Evolutionary conservation across 2,888 invertebrate species (phyloP).

Genomic region (Thumatha senex): DNA sequence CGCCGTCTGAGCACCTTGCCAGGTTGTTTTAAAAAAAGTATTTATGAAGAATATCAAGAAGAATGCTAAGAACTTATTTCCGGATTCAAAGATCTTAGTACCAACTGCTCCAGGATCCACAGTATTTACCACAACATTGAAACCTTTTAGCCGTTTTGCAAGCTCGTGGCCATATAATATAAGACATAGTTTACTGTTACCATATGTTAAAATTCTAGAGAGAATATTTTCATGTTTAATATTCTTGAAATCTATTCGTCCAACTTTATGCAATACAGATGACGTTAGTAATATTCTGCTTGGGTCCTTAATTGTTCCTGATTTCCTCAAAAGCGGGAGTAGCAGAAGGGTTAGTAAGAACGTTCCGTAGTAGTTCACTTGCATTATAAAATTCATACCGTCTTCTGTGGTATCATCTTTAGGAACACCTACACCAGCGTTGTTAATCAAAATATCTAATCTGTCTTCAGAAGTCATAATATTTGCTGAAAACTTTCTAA

Average conservation of each 20-base stretch:
- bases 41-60: constrained; percentile 79
- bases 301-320: constrained; percentile 73
- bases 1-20: constrained; percentile 90
- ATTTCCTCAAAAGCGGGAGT: constrained; percentile 88
- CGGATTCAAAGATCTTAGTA: constrained; percentile 86
- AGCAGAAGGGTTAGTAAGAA: constrained; percentile 94
- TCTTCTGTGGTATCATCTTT: constrained; percentile 85
- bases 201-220: constrained; percentile 75
- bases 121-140: constrained; percentile 89
- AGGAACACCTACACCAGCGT: constrained; percentile 88
- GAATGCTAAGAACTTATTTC: constrained; percentile 62
- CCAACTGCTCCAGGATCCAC: constrained; percentile 93
- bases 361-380: constrained; percentile 95
- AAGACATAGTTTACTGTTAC: constrained; percentile 87
- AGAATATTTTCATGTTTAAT: constrained; percentile 77
- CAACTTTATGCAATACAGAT: constrained; percentile 86
- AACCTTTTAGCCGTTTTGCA: constrained; percentile 83
- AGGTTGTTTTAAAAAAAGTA: constrained; percentile 85
- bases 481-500: constrained; percentile 90
- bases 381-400: constrained; percentile 93
- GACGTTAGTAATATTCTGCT: constrained; percentile 90
- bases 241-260: constrained; percentile 86
- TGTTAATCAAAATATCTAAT: constrained; percentile 92
- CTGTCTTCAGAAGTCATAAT: constrained; percentile 86
- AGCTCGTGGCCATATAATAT: constrained; percentile 88